Base-by-base conservation (phyloP, 1,140 invertebrate species). In the Caenorhabditis inopinata region DNA sequence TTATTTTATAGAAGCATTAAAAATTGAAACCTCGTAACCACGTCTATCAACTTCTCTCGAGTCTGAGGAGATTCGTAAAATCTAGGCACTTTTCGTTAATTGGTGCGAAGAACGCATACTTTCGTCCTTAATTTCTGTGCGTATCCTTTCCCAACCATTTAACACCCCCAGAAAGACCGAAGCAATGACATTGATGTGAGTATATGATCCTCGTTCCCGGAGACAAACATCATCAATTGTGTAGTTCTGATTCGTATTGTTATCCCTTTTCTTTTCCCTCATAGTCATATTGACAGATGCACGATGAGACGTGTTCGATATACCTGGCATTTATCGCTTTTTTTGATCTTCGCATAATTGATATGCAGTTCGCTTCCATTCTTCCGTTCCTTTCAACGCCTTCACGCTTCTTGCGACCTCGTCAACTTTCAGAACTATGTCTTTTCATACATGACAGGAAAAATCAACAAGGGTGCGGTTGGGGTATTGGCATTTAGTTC, bases 291-390 rank as follows among this genome's bases (percentile, higher is more conserved):
- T 42, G 38, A 53, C 27, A 12, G 38, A 7, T 14, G 51, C 49
- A 47, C 29, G 32, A 38, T 68, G 32, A 32, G n/a, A 68, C 16
- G 58, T 58, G 38, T 68, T 32, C 58, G 32, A 68, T 68, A 11
- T 68, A 68, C 38, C 58, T 68, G 58, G n/a, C 58, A 68, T 68
- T 68, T 68, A 68, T 68, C 58, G 58, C 58, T 29, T 68, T 68
- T 68, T 68, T 68, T 68, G 32, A 68, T 68, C 58, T 42, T 38
- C 58, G 58, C 38, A 68, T 68, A 18, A 68, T 68, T 68, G 58
- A 68, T 68, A 68, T 68, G 35, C 58, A 32, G 29, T 21, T 68
- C 74, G 47, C 48, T 49, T 75, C 74, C 42, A 29, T 23, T 49
- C 38, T 46, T 27, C 45, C 18, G 21, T 74, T 74, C 29, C 74